Conservation (phyloP, 2,797 vertebrate species). For the Anabas testudineus region DNA sequence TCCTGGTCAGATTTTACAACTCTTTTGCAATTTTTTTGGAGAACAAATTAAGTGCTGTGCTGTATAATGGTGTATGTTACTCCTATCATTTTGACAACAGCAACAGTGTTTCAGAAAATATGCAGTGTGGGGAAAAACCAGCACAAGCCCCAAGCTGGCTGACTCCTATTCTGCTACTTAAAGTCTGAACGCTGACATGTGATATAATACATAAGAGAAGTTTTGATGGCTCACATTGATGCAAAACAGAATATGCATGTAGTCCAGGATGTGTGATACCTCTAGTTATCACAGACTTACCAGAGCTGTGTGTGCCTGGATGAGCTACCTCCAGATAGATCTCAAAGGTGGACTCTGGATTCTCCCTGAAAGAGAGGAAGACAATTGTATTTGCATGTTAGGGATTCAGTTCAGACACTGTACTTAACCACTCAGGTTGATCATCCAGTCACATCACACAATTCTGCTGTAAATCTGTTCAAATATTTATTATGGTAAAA, state of each 20-base stretch:
- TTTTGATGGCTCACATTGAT: neutral
- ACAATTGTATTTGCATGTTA: neutral
- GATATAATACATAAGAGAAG: neutral
- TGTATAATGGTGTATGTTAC: neutral
- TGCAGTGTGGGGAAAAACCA: neutral
- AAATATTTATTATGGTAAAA: too few relatives aligned
- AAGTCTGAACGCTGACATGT: neutral
- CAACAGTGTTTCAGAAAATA: neutral
- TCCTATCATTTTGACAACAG: neutral
- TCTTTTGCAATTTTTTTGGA: too few relatives aligned
- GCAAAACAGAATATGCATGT: neutral
- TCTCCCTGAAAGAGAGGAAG: constrained; percentile 79
- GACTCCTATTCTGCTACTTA: neutral
- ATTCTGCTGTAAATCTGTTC: neutral
- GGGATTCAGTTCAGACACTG: neutral
- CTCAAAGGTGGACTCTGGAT: constrained; percentile 82
- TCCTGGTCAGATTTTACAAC: too few relatives aligned
- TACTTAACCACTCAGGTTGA: neutral
- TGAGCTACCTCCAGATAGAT: constrained; percentile 82
- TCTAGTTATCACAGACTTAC: constrained; percentile 64
- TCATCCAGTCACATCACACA: neutral
- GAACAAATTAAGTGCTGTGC: neutral
- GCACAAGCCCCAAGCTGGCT: neutral
- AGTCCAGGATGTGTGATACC: neutral
- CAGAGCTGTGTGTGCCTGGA: constrained; percentile 73